A percentile compares a stretch with the other conserved stretches of the same genome.
Evolutionary conservation across 2,797 vertebrate species (phyloP).

Genomic region (Avahi laniger): DNA sequence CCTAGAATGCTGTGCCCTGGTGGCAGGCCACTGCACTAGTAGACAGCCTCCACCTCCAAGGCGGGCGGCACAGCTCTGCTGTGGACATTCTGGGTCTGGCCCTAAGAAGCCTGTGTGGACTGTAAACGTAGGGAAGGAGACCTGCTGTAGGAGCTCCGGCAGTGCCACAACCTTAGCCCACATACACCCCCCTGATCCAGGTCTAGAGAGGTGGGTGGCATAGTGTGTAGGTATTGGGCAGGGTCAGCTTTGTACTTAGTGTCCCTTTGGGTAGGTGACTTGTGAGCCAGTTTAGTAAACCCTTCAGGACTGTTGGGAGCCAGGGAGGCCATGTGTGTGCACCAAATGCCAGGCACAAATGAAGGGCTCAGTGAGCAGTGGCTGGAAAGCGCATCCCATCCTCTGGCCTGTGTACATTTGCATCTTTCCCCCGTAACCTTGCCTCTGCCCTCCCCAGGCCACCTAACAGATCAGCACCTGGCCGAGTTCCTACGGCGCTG

Average conservation of each 20-base stretch:
- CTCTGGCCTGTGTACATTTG: fast-evolving
- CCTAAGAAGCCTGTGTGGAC: background rate
- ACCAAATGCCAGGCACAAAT: background rate
- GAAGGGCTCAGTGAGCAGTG: fast-evolving
- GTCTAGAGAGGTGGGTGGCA: background rate
- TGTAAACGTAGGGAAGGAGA: background rate
- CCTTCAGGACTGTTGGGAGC: background rate
- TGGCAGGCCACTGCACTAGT: background rate
- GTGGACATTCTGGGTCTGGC: background rate
- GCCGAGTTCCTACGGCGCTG: conserved; percentile 93
- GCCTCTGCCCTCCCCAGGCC: conserved; percentile 85
- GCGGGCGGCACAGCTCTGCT: background rate
- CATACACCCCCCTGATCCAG: background rate
- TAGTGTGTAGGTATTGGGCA: fast-evolving
- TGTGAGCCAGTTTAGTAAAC: background rate
- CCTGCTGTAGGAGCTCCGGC: background rate
- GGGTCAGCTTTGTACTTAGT: background rate
- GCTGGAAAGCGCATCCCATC: fast-evolving
- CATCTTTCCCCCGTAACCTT: background rate
- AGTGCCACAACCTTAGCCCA: too few species aligned
- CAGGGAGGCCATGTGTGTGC: background rate
- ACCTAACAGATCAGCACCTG: conserved; percentile 94
- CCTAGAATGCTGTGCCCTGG: background rate
- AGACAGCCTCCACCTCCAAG: background rate
- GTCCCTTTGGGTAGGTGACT: background rate